Percentiles rank a stretch among this genome's conserved stretches.
phyloP scores from a whole-genome alignment of 2,797 vertebrate genomes.

The Brotula barbata region DNA sequence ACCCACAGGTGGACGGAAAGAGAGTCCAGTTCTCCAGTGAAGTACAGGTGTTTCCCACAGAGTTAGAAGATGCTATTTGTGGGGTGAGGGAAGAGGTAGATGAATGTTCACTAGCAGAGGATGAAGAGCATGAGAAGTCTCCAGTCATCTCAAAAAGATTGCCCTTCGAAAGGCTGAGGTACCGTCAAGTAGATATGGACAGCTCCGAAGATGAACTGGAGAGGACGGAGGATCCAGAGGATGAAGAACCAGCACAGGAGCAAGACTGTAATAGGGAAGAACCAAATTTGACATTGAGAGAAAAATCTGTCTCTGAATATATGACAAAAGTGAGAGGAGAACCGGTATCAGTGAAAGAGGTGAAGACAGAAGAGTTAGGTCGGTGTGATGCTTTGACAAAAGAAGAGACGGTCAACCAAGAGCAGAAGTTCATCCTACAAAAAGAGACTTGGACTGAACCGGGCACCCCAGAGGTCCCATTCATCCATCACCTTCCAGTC shows the following conservation, averaged over 20 bases:
- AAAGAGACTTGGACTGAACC: constrained; percentile 2
- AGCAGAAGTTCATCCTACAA: constrained; percentile 3
- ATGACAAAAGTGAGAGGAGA: constrained; percentile 11
- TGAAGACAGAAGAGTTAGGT: background rate
- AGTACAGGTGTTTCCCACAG: constrained; percentile 23
- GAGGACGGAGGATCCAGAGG: constrained; percentile 3
- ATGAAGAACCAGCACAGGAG: constrained; percentile 5
- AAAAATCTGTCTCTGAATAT: background rate
- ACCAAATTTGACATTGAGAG: background rate
- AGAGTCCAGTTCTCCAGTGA: constrained; percentile 51
- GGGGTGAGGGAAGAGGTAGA: constrained; percentile 30
- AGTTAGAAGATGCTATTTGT: constrained; percentile 21
- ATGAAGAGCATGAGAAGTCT: background rate
- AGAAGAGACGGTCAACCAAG: background rate
- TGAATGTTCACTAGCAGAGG: constrained; percentile 8
- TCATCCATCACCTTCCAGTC: constrained; percentile 65
- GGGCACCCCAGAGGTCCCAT: background rate
- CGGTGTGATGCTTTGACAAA: too few relatives aligned
- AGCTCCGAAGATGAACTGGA: constrained; percentile 38
- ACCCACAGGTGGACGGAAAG: constrained; percentile 29
- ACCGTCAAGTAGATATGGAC: constrained; percentile 12
- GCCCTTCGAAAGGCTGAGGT: constrained; percentile 43
- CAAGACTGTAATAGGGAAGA: background rate
- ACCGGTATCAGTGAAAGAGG: background rate
- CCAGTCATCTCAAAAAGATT: background rate